Evolutionary conservation across 53 echinoderm and acorn worm genomes (phyloP), one percentile per base, ranked within the genome.

Genomic region (Mesocentrotus franciscanus): DNA sequence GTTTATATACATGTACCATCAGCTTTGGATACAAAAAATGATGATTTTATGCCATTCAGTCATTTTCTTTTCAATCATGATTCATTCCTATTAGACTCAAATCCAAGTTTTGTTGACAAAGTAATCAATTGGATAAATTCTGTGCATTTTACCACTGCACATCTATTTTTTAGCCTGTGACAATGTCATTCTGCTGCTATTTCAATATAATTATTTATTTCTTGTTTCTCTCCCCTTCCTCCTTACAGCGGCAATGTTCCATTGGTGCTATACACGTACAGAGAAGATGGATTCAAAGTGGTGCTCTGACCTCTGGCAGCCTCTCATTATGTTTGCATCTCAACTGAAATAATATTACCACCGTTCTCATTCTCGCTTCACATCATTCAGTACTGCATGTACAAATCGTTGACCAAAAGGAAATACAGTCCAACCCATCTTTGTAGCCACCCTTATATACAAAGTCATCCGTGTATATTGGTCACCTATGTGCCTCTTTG

Each of bases 211-310:
- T 83, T 83, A 35, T 83, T 20, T 26, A 17, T 83, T 83, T 17
- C 49, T 85, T 39, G 17, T 16, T 57, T 58, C 4, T 87, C 57
- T 27, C 49, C 94, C 70, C 62, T 15, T n/a, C 84, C 22, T 26
- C 60, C 56, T 61, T 81, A 11, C 85, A 94, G 95, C 39, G 61
- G 85, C 87, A 85, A 42, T 72, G 85, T 87, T 56, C 71, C 96
- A 66, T 91, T 98, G 60, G 96, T 98, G 42, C 96, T 98, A 9
- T 98, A 97, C 96, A 93, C 98, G 61, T 98, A 97, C 96, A 97
- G 96, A 61, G 98, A 98, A 60, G 97, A 97, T 94, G 96, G 95
- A 0, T 98, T 97, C 94, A 97, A 97, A 92, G 97, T 97, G 35
- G 95, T 97, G 57, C 90, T 95, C 71, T 98, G 96, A 98, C 75